Conservation (phyloP, 2,888 invertebrate species). For the Patella caerulea region DNA sequence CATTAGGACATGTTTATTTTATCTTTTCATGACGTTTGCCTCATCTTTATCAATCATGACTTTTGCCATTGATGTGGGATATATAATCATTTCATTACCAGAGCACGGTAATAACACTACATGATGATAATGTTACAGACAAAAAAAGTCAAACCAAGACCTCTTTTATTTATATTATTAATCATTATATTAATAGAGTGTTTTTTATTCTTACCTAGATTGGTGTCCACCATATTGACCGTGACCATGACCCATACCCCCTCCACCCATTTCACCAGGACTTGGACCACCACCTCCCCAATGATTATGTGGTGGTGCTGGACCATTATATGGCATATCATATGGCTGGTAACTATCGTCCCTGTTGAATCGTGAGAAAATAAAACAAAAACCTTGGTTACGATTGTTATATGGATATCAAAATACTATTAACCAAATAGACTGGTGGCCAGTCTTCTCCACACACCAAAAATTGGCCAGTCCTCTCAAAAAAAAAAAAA, state of each 20-base stretch:
- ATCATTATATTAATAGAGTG: neutral
- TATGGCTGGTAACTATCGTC: constrained; percentile 39
- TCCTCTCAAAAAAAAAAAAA: no score
- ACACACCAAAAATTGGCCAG: no score
- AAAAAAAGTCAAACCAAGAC: no score
- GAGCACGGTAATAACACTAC: no score
- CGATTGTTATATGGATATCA: neutral
- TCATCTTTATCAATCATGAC: no score
- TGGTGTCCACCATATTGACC: constrained; percentile 48
- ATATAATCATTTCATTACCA: no score
- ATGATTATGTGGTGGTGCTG: constrained; percentile 22
- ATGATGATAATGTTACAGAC: no score
- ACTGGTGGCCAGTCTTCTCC: no score
- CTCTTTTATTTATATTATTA: neutral
- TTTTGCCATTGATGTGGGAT: no score
- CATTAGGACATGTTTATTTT: no score
- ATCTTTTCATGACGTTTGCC: no score
- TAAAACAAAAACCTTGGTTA: constrained; percentile 2
- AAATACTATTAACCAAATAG: no score
- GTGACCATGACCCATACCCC: constrained; percentile 32
- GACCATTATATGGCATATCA: constrained; percentile 54
- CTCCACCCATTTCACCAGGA: constrained; percentile 27
- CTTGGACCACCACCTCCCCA: constrained; percentile 24
- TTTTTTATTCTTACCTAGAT: constrained; percentile 42
- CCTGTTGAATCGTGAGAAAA: constrained; percentile 20